Conservation (phyloP, 2,113 vertebrate species). For the Nesoenas mayeri region DNA sequence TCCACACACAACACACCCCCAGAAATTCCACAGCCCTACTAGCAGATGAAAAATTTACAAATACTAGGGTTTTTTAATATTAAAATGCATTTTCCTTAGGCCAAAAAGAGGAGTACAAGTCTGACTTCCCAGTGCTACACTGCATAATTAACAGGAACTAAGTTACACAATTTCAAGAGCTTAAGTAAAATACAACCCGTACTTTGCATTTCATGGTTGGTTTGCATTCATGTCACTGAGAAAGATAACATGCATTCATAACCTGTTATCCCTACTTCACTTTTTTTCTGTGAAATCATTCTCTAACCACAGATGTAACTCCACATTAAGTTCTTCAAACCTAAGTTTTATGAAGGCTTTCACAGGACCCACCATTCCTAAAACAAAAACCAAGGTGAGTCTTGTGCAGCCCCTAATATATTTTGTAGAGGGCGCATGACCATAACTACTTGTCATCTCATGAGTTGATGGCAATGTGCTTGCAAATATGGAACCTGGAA, state of each 20-base stretch:
- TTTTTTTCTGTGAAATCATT: neutral
- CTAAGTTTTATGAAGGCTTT: neutral
- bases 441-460: neutral
- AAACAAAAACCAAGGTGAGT: neutral
- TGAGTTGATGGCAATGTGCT: neutral
- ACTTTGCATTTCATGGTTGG: conserved; percentile 48
- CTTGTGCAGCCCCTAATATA: neutral
- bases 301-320: neutral
- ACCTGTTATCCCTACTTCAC: neutral
- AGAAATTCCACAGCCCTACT: neutral
- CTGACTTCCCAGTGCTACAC: neutral
- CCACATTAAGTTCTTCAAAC: neutral
- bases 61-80: rapidly evolving
- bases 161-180: neutral
- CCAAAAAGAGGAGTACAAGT: neutral
- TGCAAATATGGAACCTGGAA: neutral
- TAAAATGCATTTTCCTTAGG: neutral
- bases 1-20: neutral
- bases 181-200: neutral
- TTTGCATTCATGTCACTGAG: neutral
- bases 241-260: conserved; percentile 34
- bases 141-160: neutral
- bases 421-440: neutral
- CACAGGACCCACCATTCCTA: neutral
- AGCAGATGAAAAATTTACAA: neutral